Evolutionary conservation across 2,113 vertebrate species (phyloP).

Genomic region (Mystacornis crossleyi): DNA sequence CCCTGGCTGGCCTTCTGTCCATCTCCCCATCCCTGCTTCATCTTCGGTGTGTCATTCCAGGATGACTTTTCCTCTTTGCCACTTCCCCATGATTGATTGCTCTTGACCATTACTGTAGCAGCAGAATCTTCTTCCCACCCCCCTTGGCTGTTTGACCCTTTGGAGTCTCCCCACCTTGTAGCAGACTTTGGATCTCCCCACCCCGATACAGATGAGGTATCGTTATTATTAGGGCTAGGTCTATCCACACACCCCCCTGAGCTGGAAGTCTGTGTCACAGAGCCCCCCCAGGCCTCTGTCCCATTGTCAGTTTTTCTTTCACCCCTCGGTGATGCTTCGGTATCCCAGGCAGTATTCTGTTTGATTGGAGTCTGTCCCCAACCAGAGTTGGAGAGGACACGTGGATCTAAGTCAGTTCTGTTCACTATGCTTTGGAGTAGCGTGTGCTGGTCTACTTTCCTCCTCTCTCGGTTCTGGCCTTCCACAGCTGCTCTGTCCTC

Average conservation of each 20-base stretch:
- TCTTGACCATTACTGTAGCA: constrained; percentile 82
- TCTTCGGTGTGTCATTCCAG: constrained; percentile 90
- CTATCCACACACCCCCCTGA: constrained; percentile 87
- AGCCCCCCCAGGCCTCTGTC: constrained; percentile 87
- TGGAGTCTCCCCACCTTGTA: constrained; percentile 87
- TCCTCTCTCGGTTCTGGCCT: constrained; percentile 75
- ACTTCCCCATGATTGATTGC: constrained; percentile 81
- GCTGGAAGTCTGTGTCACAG: constrained; percentile 83
- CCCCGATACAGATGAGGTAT: constrained; percentile 79
- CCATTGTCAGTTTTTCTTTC: constrained; percentile 87
- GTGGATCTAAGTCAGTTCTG: constrained; percentile 89
- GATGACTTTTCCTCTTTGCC: constrained; percentile 82
- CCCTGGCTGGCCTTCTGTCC: constrained; percentile 75
- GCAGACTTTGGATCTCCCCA: constrained; percentile 84
- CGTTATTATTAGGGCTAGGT: constrained; percentile 73
- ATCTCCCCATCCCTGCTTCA: constrained; percentile 84
- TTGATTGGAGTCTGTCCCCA: constrained; percentile 98
- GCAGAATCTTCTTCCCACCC: constrained; percentile 81
- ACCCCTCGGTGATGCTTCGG: constrained; percentile 76
- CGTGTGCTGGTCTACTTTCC: constrained; percentile 79
- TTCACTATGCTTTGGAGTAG: constrained; percentile 78
- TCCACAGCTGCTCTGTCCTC: constrained; percentile 79
- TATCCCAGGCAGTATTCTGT: constrained; percentile 97
- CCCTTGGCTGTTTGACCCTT: constrained; percentile 84
- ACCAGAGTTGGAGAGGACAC: constrained; percentile 95